phyloP scores from a whole-genome alignment of 1,140 invertebrate genomes.

The Drosophila arizonae region DNA sequence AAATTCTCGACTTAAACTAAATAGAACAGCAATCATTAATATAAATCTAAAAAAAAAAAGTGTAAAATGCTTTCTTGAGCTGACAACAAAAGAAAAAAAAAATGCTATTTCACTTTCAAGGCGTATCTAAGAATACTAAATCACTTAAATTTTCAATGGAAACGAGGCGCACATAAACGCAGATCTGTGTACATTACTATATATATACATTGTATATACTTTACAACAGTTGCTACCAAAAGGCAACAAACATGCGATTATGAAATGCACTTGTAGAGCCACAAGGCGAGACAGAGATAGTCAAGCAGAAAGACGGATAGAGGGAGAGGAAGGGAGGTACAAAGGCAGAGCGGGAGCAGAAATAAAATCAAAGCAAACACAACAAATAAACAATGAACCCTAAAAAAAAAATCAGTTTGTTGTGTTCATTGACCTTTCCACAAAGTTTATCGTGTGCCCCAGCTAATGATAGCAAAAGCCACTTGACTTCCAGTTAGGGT shows the following conservation, averaged over 20 bases:
- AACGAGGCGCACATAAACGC: slow-evolving; percentile 28
- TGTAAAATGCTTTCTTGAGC: neutral
- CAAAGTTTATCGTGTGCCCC: slow-evolving; percentile 32
- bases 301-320: neutral
- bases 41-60: neutral
- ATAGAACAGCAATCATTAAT: slow-evolving; percentile 4
- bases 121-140: slow-evolving; percentile 24
- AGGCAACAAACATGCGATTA: slow-evolving; percentile 41
- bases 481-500: slow-evolving; percentile 16
- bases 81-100: slow-evolving; percentile 21
- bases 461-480: slow-evolving; percentile 49
- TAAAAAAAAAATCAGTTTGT: slow-evolving; percentile 37
- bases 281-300: neutral
- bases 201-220: slow-evolving; percentile 1
- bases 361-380: slow-evolving; percentile 54
- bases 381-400: slow-evolving; percentile 65
- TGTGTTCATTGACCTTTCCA: slow-evolving; percentile 63
- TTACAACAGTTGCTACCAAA: slow-evolving; percentile 20
- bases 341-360: slow-evolving; percentile 4
- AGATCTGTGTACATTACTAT: slow-evolving; percentile 8
- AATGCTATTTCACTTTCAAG: slow-evolving; percentile 46
- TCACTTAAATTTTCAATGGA: slow-evolving; percentile 50
- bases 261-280: slow-evolving; percentile 45
- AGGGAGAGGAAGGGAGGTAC: neutral
- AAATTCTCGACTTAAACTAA: slow-evolving; percentile 8